Base-by-base conservation (phyloP, 2,888 invertebrate species). In the Caenorhabditis sinica region DNA sequence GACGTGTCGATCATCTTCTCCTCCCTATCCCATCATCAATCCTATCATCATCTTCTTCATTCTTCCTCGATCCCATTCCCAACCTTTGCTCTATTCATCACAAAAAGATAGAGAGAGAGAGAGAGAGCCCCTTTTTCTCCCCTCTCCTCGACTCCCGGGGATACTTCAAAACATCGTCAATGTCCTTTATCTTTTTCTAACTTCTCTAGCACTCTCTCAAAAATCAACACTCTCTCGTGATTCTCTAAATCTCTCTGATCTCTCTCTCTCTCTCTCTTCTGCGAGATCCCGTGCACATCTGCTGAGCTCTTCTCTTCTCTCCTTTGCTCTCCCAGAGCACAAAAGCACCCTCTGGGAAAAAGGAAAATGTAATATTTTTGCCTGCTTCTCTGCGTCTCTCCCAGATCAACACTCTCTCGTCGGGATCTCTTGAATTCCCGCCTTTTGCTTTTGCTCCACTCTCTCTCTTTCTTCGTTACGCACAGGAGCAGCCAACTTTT, bases 91-190 rank as follows among this genome's bases (percentile, higher is more conserved):
- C 68, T 36, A 69, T 53, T 28, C 63, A 36, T n/a, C 40, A 8
- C 76, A 43, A 60, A 58, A 49, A 30, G 13, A 11, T 11, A 40
- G 13, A 40, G 13, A 40, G 13, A 40, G n/a, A n/a, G n/a, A n/a
- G n/a, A n/a, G n/a, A 40, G 40, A 11, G 5, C 8, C 49, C 51
- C 68, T 45, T 43, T 28, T 2, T 51, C 36, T 45, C 45, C 45
- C 36, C 23, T 13, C 56, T 17, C 33, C 56, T 28, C 15, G 13
- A 9, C 28, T 28, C 56, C 25, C 20, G 13, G 30, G 33, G 63
- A 72, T 73, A 80, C 72, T 80, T 73, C 80, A 72, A 72, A 72
- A 73, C 80, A 72, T 33, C 23, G 40, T 28, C 20, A n/a, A n/a
- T 51, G 8, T 23, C 43, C 66, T 63, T 66, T 73, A 49, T 73